Percentiles rank a stretch among this genome's conserved stretches.
These are phyloP conservation scores for Onychostoma macrolepis DNA, from an alignment of 2,113 vertebrate genomes.

Conservation along the genomic window DNA sequence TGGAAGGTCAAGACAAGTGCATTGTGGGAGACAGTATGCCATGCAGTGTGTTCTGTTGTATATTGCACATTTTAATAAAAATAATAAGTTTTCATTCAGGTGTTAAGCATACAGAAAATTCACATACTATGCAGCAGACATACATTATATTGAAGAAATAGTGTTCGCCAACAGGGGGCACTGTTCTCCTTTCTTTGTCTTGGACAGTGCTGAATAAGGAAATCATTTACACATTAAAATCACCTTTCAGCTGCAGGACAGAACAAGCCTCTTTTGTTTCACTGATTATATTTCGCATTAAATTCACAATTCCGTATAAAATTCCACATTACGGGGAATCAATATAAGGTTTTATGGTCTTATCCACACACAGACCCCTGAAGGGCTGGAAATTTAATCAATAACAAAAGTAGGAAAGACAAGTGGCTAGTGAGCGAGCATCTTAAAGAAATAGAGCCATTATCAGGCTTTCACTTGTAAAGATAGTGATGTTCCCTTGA, in stretches of 20 bases:
- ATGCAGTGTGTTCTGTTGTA: not conserved
- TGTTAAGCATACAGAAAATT: not conserved
- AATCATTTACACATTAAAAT: not conserved
- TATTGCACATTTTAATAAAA: not conserved
- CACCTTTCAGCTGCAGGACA: not conserved
- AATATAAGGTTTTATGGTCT: slow-evolving; percentile 6
- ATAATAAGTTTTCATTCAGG: not conserved
- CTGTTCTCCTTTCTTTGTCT: slow-evolving; percentile 1
- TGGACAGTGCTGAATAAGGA: not conserved
- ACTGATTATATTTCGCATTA: slow-evolving; percentile 16
- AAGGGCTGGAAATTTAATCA: not conserved
- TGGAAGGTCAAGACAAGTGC: not conserved
- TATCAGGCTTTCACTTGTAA: not conserved
- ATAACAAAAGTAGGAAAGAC: slow-evolving; percentile 4
- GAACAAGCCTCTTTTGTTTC: slow-evolving; percentile 6
- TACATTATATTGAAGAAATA: not conserved
- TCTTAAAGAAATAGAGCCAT: not conserved
- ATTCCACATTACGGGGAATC: not conserved
- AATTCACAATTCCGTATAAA: slow-evolving; percentile 13
- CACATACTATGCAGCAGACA: not conserved
- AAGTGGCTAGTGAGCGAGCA: not conserved
- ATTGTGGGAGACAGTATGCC: not conserved
- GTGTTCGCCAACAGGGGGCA: slow-evolving; percentile 24
- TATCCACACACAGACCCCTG: not conserved
- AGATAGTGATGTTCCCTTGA: not conserved